Evolutionary conservation across 2,113 vertebrate species (phyloP).

Genomic region (Alligator sinensis): DNA sequence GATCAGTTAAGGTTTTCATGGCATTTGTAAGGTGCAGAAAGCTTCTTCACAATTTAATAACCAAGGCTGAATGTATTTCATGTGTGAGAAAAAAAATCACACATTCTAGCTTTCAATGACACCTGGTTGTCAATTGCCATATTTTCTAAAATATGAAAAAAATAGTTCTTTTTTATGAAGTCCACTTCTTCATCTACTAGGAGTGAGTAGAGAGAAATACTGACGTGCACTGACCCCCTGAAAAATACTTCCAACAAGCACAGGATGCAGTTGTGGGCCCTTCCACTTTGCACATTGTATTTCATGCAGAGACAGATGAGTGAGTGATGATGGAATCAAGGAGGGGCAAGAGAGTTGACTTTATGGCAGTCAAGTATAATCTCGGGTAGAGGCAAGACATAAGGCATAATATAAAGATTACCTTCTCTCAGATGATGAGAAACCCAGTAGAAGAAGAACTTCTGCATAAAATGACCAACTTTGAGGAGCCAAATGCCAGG

Average conservation of each 20-base stretch:
- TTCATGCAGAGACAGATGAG: background rate
- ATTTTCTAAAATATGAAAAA: background rate
- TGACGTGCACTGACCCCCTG: fast-evolving
- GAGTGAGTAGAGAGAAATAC: background rate
- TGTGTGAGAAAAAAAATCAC: background rate
- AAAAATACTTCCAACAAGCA: background rate
- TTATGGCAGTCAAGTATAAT: background rate
- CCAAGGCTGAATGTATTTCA: background rate
- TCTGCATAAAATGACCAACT: no score
- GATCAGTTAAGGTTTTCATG: background rate
- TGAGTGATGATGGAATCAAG: background rate
- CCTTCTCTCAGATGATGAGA: background rate
- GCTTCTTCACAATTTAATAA: background rate
- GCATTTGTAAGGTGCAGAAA: background rate
- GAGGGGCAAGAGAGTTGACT: background rate
- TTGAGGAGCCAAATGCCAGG: no score
- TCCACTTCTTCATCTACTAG: background rate
- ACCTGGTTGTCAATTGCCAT: background rate
- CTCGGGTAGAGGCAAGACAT: background rate
- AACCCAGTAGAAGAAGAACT: background rate
- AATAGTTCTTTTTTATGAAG: background rate
- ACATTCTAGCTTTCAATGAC: background rate
- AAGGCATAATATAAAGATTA: background rate
- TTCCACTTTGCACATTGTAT: background rate
- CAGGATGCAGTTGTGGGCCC: background rate